These are phyloP conservation scores for Microhierax caerulescens DNA, from an alignment of 2,797 vertebrate species.

Conservation along the genomic window DNA sequence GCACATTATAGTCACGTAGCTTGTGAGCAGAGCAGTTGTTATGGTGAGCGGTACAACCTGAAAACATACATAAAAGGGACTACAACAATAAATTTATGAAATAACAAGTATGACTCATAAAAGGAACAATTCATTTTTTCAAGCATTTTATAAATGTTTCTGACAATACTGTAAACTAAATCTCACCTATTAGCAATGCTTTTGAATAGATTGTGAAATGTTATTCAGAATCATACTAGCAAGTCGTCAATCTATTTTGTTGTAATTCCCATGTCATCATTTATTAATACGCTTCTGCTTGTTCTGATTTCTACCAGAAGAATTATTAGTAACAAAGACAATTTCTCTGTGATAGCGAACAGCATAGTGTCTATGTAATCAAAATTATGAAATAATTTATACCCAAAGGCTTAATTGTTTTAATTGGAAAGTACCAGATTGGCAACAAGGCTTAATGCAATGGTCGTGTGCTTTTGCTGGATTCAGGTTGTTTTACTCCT, in stretches of 20 bases:
- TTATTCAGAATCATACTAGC: constrained; percentile 32
- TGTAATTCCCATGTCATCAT: constrained; percentile 39
- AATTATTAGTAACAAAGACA: not conserved
- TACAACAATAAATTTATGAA: not conserved
- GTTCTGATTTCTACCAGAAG: constrained; percentile 16
- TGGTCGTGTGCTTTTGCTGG: not conserved
- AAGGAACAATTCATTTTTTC: constrained; percentile 1
- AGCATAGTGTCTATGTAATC: constrained; percentile 1
- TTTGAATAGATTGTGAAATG: not conserved
- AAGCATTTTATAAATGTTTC: not conserved
- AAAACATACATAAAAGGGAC: not conserved
- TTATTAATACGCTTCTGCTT: constrained; percentile 48
- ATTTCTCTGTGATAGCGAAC: constrained; percentile 25
- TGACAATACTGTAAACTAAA: not conserved
- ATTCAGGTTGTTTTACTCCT: not conserved
- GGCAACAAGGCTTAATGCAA: not conserved
- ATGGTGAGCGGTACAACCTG: not conserved
- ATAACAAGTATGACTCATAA: constrained; percentile 15
- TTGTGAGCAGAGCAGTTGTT: not conserved
- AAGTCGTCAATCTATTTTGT: constrained; percentile 14
- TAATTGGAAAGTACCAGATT: not conserved
- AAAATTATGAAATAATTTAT: not conserved
- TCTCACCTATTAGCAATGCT: not conserved
- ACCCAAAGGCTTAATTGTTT: constrained; percentile 2
- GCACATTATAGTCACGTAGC: not conserved